Evolutionary conservation across 2,888 invertebrate genomes (phyloP).

Genomic region (Tenthredo livida): DNA sequence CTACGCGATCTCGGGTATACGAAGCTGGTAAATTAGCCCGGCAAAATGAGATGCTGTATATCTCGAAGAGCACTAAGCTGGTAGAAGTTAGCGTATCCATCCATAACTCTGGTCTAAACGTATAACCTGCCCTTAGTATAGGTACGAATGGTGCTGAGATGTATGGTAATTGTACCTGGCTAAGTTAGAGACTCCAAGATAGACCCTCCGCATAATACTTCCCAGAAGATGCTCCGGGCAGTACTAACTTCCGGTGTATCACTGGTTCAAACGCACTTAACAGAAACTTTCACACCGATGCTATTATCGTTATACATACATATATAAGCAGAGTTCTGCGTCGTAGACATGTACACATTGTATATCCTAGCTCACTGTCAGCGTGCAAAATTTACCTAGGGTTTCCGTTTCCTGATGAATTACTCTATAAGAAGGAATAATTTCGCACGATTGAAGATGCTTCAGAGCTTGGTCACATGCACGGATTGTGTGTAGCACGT

Average conservation of each 20-base stretch:
- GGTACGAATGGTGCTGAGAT: conserved; percentile 66
- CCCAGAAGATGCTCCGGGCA: conserved; percentile 27
- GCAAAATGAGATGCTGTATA: conserved; percentile 44
- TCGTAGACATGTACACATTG: not conserved
- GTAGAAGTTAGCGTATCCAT: conserved; percentile 65
- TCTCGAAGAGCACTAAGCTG: conserved; percentile 35
- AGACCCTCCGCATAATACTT: conserved; percentile 29
- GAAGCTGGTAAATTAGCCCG: conserved; percentile 11
- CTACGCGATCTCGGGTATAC: not conserved
- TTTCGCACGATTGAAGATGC: not conserved
- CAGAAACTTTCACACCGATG: not conserved
- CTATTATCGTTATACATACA: not conserved
- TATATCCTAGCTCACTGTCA: not conserved
- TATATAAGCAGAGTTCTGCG: not conserved
- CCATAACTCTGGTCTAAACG: conserved; percentile 69
- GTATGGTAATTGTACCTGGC: conserved; percentile 74
- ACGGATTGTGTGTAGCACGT: not conserved
- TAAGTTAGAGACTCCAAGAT: conserved; percentile 73
- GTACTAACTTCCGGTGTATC: conserved; percentile 70
- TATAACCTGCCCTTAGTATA: conserved; percentile 64
- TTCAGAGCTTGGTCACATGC: not conserved
- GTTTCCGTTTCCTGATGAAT: not conserved
- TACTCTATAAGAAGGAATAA: not conserved
- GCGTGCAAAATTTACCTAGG: not conserved
- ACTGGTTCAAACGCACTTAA: conserved; percentile 62